phyloP scores from a whole-genome alignment of 2,888 invertebrate species.

The Phasia obesa region DNA sequence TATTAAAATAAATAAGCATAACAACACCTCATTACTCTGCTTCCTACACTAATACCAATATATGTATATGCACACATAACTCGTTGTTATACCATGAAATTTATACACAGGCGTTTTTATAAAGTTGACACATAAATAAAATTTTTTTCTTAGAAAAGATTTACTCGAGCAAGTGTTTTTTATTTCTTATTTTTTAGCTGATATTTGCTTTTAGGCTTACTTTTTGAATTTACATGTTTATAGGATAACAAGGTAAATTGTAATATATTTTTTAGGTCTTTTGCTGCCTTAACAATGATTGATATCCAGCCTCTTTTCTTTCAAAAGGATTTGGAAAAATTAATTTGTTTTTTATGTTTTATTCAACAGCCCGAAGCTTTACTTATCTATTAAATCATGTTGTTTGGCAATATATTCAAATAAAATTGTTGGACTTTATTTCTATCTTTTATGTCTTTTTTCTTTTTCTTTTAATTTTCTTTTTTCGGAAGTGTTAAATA shows the following conservation, averaged over 20 bases:
- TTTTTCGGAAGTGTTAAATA: no score
- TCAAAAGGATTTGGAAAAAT: neutral
- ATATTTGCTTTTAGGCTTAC: constrained; percentile 43
- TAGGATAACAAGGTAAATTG: neutral
- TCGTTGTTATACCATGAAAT: no score
- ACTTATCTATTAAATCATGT: neutral
- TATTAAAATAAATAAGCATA: constrained; percentile 66
- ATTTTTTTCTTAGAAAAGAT: neutral
- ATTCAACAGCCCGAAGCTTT: neutral
- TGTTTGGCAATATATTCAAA: neutral
- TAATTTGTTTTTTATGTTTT: neutral
- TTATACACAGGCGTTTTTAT: constrained; percentile 1
- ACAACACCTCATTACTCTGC: constrained; percentile 48
- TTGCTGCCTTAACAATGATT: constrained; percentile 74
- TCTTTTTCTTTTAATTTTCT: neutral
- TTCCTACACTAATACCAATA: neutral
- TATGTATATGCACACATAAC: neutral
- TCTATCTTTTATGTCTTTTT: neutral
- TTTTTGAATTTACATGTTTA: constrained; percentile 3
- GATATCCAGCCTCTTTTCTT: constrained; percentile 67
- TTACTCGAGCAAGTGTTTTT: constrained; percentile 10
- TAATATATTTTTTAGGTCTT: constrained; percentile 35
- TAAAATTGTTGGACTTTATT: neutral
- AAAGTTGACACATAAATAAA: constrained; percentile 30
- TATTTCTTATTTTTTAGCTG: neutral